phyloP scores from a whole-genome alignment of 2,113 vertebrate species.

The Gobius niger region DNA sequence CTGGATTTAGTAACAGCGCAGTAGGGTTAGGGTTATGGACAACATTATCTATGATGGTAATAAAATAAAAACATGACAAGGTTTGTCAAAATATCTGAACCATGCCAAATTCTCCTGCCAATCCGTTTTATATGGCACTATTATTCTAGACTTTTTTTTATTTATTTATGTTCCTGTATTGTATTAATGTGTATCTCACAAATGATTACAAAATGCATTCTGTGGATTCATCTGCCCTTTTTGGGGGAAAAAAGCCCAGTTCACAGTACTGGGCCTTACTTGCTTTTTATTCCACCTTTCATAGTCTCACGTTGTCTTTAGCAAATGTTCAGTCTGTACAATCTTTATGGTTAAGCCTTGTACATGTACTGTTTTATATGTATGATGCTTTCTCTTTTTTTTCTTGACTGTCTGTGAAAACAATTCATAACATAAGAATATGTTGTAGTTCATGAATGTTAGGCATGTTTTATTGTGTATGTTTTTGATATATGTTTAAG shows the following conservation, averaged over 20 bases:
- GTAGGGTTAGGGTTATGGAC: not conserved
- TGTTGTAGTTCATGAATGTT: constrained; percentile 54
- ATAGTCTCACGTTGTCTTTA: constrained; percentile 16
- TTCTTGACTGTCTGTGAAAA: constrained; percentile 11
- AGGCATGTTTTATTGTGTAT: constrained; percentile 12
- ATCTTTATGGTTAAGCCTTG: constrained; percentile 18
- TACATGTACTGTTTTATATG: constrained; percentile 41
- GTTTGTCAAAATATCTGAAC: constrained; percentile 26
- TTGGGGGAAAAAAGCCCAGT: not conserved
- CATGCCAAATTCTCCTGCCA: constrained; percentile 72
- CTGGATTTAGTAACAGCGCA: too few species aligned
- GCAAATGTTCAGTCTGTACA: constrained; percentile 26
- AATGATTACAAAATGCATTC: not conserved
- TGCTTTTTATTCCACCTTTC: constrained; percentile 26
- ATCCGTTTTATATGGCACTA: constrained; percentile 60
- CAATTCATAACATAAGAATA: constrained; percentile 22
- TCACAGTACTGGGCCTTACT: constrained; percentile 9
- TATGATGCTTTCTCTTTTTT: constrained; percentile 20
- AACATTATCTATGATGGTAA: not conserved
- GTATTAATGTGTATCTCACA: constrained; percentile 1
- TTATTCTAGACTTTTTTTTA: constrained; percentile 29
- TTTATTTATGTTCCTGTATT: constrained; percentile 9
- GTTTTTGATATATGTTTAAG: not conserved
- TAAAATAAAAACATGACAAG: not conserved
- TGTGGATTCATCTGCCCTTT: too few species aligned